phyloP scores from a whole-genome alignment of 1,140 invertebrate genomes.

The Aphelenchoides fujianensis region DNA sequence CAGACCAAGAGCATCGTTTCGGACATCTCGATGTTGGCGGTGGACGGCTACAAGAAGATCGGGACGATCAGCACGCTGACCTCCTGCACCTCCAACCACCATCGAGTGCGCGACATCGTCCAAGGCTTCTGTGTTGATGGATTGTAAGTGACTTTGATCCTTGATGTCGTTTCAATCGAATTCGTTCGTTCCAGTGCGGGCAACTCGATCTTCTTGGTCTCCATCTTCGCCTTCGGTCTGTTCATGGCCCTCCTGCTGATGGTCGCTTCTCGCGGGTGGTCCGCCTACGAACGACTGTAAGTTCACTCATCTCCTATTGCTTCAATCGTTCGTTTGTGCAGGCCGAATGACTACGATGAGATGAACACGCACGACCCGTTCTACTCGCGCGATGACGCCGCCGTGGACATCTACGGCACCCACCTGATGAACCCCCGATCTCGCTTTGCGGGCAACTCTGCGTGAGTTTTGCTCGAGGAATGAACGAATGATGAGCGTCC shows the following conservation, averaged over 20 bases:
- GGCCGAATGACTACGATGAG: constrained; percentile 47
- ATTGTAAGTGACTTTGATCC: constrained; percentile 48
- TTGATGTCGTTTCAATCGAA: neutral
- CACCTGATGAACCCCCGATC: constrained; percentile 48
- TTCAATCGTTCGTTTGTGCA: constrained; percentile 28
- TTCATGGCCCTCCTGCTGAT: constrained; percentile 54
- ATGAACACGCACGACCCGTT: constrained; percentile 52
- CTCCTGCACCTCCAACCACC: constrained; percentile 42
- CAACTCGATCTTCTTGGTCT: constrained; percentile 36
- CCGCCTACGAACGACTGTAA: constrained; percentile 47
- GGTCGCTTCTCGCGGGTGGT: constrained; percentile 54
- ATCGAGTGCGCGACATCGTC: constrained; percentile 47
- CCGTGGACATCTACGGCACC: constrained; percentile 54
- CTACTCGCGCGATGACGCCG: constrained; percentile 45
- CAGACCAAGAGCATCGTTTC: constrained; percentile 14
- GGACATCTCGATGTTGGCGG: constrained; percentile 22
- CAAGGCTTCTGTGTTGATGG: constrained; percentile 51
- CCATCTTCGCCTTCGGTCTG: constrained; percentile 53
- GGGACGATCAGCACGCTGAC: constrained; percentile 47
- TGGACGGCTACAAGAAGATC: constrained; percentile 34
- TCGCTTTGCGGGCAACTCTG: constrained; percentile 5
- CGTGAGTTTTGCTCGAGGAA: constrained; percentile 3
- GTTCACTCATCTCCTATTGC: constrained; percentile 25
- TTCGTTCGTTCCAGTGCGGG: constrained; percentile 49
- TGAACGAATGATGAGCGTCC: neutral